Evolutionary conservation across 2,113 vertebrate species (phyloP).

Genomic region (Kobus ellipsiprymnus): DNA sequence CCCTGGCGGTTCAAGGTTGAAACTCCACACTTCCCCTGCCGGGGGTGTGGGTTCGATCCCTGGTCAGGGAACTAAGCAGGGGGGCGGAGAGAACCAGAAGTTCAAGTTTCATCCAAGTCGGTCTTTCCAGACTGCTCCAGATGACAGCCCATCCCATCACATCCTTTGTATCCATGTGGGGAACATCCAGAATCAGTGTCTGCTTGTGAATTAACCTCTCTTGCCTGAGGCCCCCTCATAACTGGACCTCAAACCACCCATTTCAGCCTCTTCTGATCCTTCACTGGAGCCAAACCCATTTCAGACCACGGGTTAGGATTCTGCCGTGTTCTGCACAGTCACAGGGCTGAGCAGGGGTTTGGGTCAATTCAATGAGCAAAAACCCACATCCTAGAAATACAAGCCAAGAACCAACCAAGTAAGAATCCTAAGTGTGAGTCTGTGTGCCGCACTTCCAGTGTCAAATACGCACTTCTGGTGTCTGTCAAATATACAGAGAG

Average conservation of each 20-base stretch:
- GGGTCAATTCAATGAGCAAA: neutral
- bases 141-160: accelerated
- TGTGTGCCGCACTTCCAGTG: accelerated
- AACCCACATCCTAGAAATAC: neutral
- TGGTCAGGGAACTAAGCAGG: neutral
- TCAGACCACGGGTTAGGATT: neutral
- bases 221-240: accelerated
- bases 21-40: neutral
- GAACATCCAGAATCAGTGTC: neutral
- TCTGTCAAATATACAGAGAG: accelerated
- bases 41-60: neutral
- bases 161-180: accelerated
- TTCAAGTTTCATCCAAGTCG: neutral
- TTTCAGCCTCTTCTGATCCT: neutral
- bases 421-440: accelerated
- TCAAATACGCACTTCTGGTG: neutral
- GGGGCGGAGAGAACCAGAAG: neutral
- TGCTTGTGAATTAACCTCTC: neutral
- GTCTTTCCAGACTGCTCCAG: neutral
- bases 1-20: neutral
- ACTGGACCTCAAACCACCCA: neutral
- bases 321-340: accelerated
- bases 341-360: neutral
- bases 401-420: neutral
- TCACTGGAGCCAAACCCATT: neutral